Percentiles rank a stretch among this genome's conserved stretches.
phyloP scores from a whole-genome alignment of 2,888 invertebrate genomes.

The Podabrus alpinus region DNA sequence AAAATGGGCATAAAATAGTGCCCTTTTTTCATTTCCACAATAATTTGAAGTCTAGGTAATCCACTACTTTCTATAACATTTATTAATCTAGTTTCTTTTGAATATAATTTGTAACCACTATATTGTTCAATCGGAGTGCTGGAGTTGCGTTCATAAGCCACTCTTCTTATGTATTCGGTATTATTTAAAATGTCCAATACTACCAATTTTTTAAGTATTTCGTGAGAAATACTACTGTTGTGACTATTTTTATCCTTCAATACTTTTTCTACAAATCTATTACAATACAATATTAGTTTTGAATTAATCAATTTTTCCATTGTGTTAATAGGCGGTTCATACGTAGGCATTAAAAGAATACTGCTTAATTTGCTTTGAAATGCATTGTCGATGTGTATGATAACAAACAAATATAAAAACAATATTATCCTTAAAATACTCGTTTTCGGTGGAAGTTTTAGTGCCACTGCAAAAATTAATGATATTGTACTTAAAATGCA shows the following conservation, averaged over 20 bases:
- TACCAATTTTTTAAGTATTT: neutral
- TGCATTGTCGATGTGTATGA: neutral
- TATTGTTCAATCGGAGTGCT: neutral
- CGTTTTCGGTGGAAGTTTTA: neutral
- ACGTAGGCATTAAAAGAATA: neutral
- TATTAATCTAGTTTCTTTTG: neutral
- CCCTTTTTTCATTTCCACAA: neutral
- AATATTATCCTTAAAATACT: neutral
- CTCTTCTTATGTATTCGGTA: neutral
- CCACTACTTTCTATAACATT: neutral
- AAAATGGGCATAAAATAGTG: neutral
- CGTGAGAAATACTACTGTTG: neutral
- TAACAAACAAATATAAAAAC: neutral
- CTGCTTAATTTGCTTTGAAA: conserved; percentile 3
- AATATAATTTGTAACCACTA: neutral
- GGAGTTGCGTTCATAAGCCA: neutral
- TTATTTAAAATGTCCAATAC: neutral
- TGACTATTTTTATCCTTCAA: neutral
- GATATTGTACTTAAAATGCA: neutral
- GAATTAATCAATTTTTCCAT: conserved; percentile 2
- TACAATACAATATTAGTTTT: neutral
- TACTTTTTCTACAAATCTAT: neutral
- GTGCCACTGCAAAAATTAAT: neutral
- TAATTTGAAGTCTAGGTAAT: neutral
- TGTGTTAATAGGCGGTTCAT: neutral